These are phyloP conservation scores for Drosophila bocki DNA, from an alignment of 1,140 invertebrate species.

Conservation along the genomic window DNA sequence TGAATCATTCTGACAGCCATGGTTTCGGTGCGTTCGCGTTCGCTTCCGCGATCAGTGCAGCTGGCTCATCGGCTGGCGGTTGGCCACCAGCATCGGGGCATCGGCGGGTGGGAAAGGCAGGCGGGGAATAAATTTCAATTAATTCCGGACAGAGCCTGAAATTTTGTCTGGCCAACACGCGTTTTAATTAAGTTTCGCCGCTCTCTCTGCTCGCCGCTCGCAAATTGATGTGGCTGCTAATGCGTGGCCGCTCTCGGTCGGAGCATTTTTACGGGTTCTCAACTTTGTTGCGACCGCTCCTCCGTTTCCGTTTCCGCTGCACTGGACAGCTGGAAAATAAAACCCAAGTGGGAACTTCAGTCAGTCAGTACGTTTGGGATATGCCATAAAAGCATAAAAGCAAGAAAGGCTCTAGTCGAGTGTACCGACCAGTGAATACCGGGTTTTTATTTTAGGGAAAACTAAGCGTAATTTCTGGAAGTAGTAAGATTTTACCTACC, in stretches of 20 bases:
- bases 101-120: background rate
- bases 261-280: conserved; percentile 35
- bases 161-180: conserved; percentile 44
- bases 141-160: conserved; percentile 43
- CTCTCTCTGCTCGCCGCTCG: conserved; percentile 14
- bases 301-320: conserved; percentile 15
- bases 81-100: conserved; percentile 4
- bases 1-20: conserved; percentile 8
- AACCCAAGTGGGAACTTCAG: conserved; percentile 35
- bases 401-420: background rate
- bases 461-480: background rate
- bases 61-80: conserved; percentile 9
- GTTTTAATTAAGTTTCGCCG: conserved; percentile 74
- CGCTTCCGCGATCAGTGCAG: conserved; percentile 27
- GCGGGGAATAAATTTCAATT: conserved; percentile 66
- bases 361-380: conserved; percentile 34
- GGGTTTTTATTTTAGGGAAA: background rate
- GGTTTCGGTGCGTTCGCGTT: background rate
- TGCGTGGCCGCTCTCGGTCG: conserved; percentile 13
- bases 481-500: background rate
- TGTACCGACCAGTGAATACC: conserved; percentile 7
- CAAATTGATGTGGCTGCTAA: conserved; percentile 72
- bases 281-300: conserved; percentile 47
- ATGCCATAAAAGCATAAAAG: background rate
- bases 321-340: conserved; percentile 44